Conservation (phyloP, 1,140 invertebrate genomes). For the Danaus plexippus region DNA sequence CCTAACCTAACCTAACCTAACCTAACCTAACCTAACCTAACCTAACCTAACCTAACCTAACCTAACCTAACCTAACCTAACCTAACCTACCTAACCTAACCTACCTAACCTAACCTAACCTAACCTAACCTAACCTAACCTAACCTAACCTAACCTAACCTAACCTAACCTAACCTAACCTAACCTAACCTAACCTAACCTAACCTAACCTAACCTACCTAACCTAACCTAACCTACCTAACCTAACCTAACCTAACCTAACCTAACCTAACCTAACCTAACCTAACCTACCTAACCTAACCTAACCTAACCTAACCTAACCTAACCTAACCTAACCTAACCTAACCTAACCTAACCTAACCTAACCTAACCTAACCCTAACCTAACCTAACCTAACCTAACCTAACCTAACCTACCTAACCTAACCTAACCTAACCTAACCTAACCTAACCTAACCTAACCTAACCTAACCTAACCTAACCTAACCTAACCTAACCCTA, state of each 20-base stretch:
- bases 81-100: too few species aligned
- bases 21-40: constrained; percentile 10
- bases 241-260: not conserved
- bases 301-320: constrained; percentile 6
- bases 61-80: constrained; percentile 10
- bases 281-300: too few species aligned
- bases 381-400: too few species aligned
- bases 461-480: not conserved
- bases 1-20: constrained; percentile 10
- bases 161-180: constrained; percentile 7
- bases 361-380: too few species aligned
- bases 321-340: constrained; percentile 6
- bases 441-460: constrained; percentile 17
- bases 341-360: constrained; percentile 11
- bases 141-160: constrained; percentile 8
- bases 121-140: constrained; percentile 10
- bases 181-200: too few species aligned
- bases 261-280: constrained; percentile 3
- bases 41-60: constrained; percentile 8
- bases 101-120: too few species aligned
- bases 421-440: constrained; percentile 18
- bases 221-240: too few species aligned
- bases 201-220: too few species aligned
- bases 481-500: too few species aligned
- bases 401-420: too few species aligned